A percentile compares a stretch with the other conserved stretches of the same genome.
phyloP scores from a whole-genome alignment of 2,797 vertebrate species.

The Sternarchorhynchus goeldii region DNA sequence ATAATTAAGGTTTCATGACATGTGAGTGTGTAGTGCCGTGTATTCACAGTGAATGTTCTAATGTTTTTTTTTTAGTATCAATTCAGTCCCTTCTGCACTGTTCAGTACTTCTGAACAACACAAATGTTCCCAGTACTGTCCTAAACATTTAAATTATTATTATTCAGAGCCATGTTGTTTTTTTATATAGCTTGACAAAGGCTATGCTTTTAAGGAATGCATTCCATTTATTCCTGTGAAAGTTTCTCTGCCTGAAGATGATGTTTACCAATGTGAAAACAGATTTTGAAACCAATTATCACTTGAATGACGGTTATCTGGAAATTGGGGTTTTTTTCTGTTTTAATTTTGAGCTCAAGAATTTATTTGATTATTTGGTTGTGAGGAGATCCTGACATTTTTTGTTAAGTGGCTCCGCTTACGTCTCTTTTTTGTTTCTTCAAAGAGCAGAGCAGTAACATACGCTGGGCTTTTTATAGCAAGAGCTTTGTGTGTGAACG shows the following conservation, averaged over 20 bases:
- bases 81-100: not conserved
- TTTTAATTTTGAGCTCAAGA: slow-evolving; percentile 1
- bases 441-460: slow-evolving; percentile 50
- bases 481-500: slow-evolving; percentile 46
- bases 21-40: slow-evolving; percentile 26
- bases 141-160: slow-evolving; percentile 30
- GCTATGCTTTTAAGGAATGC: not conserved
- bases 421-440: slow-evolving; percentile 62
- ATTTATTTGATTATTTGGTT: slow-evolving; percentile 50
- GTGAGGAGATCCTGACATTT: slow-evolving; percentile 66
- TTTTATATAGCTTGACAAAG: slow-evolving; percentile 12
- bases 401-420: slow-evolving; percentile 61
- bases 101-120: slow-evolving; percentile 1
- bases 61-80: not conserved
- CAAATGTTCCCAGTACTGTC: not conserved
- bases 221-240: slow-evolving; percentile 14
- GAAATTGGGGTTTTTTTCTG: not conserved
- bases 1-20: slow-evolving; percentile 15
- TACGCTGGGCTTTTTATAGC: slow-evolving; percentile 58
- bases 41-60: not conserved
- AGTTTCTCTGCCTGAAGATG: slow-evolving; percentile 6
- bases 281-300: slow-evolving; percentile 10
- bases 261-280: slow-evolving; percentile 38
- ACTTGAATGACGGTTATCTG: slow-evolving; percentile 1
- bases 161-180: not conserved